Evolutionary conservation across 2,888 invertebrate genomes (phyloP), one percentile per base, ranked within the genome.

Genomic region (Anthophora plumipes): DNA sequence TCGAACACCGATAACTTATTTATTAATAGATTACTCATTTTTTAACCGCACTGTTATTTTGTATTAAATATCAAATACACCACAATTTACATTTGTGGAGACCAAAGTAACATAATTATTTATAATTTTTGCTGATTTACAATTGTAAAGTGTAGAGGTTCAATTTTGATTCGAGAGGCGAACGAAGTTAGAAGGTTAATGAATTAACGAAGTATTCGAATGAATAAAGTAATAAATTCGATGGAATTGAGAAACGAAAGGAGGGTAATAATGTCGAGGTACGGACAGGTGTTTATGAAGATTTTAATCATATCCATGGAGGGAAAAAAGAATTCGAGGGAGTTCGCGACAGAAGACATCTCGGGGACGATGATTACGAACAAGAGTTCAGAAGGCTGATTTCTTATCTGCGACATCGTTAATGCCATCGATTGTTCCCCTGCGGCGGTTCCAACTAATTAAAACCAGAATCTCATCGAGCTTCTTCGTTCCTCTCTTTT

Each of bases 371-470:
- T 64, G 80, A 83, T 83, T 77, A 77, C 86, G 86, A 85, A 87
- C 87, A 88, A 88, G 86, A 85, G 80, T 84, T 81, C 84, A 82
- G 85, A 77, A 61, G 79, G 66, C 68, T 76, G 82, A 77, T 89
- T 86, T 82, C 90, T 91, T 93, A 93, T 93, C 92, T 90, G 89
- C 87, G 90, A 91, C 90, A 91, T 93, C 92, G 91, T 93, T 92
- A 92, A 92, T 92, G 92, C 90, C 88, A 90, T 90, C 91, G 92
- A 93, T 93, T 90, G 90, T 91, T 90, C 90, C 90, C 88, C 77
- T 85, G 87, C 89, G 91, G 91, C 91, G 90, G 92, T 92, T 91
- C 90, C 90, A 90, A 91, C 93, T 93, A 93, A 93, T 93, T 93
- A 92, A 93, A 93, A 90, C 90, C 87, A 85, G 84, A 87, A 85